Evolutionary conservation across 2,888 invertebrate species (phyloP).

Genomic region (Alloscopus bannaensis): DNA sequence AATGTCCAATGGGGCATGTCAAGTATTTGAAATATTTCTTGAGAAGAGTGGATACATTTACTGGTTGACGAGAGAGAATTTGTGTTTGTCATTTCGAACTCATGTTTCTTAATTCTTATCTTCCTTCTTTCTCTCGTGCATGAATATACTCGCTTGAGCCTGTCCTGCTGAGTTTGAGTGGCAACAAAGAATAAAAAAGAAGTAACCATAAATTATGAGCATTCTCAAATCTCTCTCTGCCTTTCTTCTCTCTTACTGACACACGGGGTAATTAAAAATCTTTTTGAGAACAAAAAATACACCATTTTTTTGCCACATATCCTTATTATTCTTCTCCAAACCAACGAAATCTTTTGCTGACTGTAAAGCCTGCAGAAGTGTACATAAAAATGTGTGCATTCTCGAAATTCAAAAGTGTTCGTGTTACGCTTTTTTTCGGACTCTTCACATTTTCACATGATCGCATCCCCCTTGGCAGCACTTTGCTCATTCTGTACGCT

Average conservation of each 20-base stretch:
- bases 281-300: conserved; percentile 60
- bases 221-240: too few species aligned
- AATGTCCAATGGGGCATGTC: conserved; percentile 29
- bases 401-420: conserved; percentile 51
- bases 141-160: too few species aligned
- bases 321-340: background rate
- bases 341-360: too few species aligned
- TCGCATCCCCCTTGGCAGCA: conserved; percentile 53
- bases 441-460: conserved; percentile 23
- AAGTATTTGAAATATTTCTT: conserved; percentile 30
- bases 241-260: conserved; percentile 68
- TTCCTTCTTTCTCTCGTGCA: too few species aligned
- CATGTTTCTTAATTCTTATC: too few species aligned
- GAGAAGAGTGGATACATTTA: conserved; percentile 32
- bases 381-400: too few species aligned
- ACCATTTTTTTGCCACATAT: background rate
- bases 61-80: conserved; percentile 25
- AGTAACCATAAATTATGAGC: conserved; percentile 71
- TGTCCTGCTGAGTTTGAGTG: conserved; percentile 72
- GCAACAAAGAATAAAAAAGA: too few species aligned
- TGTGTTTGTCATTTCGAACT: conserved; percentile 65
- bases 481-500: too few species aligned
- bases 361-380: too few species aligned
- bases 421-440: too few species aligned
- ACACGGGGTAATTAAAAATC: conserved; percentile 70